phyloP scores from a whole-genome alignment of 2,888 invertebrate genomes.

The Octodonta nipae region DNA sequence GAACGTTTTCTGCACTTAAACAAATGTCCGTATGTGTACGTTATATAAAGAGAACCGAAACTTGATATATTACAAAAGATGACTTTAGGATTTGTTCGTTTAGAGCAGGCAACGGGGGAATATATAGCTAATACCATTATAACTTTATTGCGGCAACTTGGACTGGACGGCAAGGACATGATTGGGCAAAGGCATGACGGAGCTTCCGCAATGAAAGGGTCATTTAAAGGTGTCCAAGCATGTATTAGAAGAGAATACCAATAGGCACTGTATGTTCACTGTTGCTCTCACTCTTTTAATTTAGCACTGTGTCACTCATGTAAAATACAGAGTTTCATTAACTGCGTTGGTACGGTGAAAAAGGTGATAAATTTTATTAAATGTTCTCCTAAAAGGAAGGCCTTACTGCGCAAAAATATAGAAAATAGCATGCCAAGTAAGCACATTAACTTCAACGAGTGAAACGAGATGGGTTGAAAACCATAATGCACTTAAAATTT shows the following conservation, averaged over 20 bases:
- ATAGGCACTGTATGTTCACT: conserved; percentile 4
- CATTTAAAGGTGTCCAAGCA: conserved; percentile 2
- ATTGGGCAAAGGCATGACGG: neutral
- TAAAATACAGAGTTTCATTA: conserved; percentile 3
- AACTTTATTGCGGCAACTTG: neutral
- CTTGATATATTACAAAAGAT: neutral
- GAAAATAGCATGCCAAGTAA: neutral
- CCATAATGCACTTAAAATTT: neutral
- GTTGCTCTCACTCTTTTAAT: conserved; percentile 6
- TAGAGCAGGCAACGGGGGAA: neutral
- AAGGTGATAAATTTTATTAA: conserved; percentile 4
- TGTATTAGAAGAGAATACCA: neutral
- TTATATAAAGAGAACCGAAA: no score
- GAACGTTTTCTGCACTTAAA: neutral
- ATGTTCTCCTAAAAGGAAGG: neutral
- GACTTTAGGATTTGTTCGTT: neutral
- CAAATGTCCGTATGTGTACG: conserved; percentile 1
- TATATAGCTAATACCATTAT: neutral
- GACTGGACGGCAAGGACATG: neutral
- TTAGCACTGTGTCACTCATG: conserved; percentile 6
- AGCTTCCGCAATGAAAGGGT: conserved; percentile 2
- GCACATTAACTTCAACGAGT: neutral
- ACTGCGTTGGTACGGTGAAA: conserved; percentile 6
- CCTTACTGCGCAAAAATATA: neutral
- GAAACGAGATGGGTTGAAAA: conserved; percentile 3